Evolutionary conservation across 2,797 vertebrate genomes (phyloP), one percentile per base, ranked within the genome.

Genomic region (Smutsia temminckii): DNA sequence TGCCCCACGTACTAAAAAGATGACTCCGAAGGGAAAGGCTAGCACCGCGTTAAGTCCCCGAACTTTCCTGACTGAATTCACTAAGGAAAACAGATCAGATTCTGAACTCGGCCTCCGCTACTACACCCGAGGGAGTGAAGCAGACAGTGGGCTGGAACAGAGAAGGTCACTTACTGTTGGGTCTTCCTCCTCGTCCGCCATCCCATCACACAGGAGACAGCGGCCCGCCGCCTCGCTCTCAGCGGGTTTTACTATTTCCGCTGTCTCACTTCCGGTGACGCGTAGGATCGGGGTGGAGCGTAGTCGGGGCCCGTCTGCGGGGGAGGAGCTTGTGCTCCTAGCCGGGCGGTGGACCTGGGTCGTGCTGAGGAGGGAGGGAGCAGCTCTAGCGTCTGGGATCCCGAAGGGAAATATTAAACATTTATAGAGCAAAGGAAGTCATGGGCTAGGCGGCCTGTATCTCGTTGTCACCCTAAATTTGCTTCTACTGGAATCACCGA

Each of bases 151-250:
- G 29, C 1, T 40, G 57, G 9, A 37, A 66, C 32, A 7, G 40
- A 40, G 5, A n/a, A 0, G 46, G 11, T 74, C 89, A 94, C 98
- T 98, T 93, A 99, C 98, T 7, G 98, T 96, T 0, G 51, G 98
- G 0, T 99, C 98, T 88, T 99, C 98, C 53, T 98, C 98, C 5
- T 99, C 98, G 8, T 99, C 98, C 0, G 98, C 98, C 98, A 98
- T 98, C 13, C 57, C 74, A 0, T 1, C 1, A 8, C 3, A 0
- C 14, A 1, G 5, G 37, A 21, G 0, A 0, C 40, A 0, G 0
- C 0, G 0, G 0, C 8, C 6, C 2, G 1, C 85, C 37, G 0
- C 7, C 16, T 1, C 0, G 0, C 40, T 0, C 2, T 1, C 0
- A 9, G 21, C 18, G 0, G 20, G 0, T 13, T 34, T 84, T 20